These are phyloP conservation scores for Microctenopoma lineatum DNA, from an alignment of 2,797 vertebrate species.

Conservation along the genomic window DNA sequence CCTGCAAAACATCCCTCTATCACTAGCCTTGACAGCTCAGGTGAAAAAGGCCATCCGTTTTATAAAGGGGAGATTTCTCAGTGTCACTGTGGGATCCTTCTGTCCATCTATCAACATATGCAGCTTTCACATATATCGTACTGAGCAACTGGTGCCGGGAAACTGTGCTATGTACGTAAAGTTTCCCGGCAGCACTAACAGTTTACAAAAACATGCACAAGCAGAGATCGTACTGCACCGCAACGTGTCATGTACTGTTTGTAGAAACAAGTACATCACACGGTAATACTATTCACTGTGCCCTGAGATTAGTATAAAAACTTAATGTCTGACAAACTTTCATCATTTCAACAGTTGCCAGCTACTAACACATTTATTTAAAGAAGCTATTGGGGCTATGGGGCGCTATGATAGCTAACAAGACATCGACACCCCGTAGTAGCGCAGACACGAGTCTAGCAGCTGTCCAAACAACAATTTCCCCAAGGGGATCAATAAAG, in stretches of 20 bases:
- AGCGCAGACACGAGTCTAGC: no score
- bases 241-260: no score
- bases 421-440: no score
- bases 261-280: no score
- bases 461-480: no score
- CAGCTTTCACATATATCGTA: background rate
- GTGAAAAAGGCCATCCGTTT: constrained; percentile 38
- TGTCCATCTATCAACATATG: background rate
- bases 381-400: background rate
- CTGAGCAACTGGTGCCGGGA: background rate
- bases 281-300: background rate
- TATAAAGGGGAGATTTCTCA: background rate
- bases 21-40: constrained; percentile 44
- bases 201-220: no score
- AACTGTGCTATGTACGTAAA: no score
- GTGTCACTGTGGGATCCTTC: background rate
- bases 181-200: no score
- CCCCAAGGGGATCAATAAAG: no score
- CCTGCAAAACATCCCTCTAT: constrained; percentile 40
- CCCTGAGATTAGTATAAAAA: background rate
- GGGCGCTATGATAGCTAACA: no score
- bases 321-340: no score
- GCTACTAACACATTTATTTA: constrained; percentile 7
- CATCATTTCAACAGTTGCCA: background rate
- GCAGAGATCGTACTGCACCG: no score